Conservation (phyloP, 2,797 vertebrate genomes). For the Acomys russatus region DNA sequence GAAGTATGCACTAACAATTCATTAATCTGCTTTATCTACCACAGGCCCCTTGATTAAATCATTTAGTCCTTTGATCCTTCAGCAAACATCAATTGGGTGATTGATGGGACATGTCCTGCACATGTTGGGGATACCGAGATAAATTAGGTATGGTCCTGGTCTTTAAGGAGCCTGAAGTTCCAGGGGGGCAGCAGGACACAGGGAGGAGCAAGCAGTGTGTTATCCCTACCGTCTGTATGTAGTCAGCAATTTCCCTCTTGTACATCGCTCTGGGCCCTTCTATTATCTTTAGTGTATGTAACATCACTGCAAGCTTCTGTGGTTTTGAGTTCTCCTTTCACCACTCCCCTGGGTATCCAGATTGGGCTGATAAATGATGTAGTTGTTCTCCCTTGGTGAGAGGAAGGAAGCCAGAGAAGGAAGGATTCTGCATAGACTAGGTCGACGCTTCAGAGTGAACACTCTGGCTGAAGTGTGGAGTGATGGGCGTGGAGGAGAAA, state of each 20-base stretch:
- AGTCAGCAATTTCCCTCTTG: neutral
- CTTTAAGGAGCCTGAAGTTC: neutral
- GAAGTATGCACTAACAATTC: neutral
- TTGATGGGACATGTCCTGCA: neutral
- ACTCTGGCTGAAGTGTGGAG: neutral
- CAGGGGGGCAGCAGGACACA: neutral
- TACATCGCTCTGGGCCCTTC: neutral
- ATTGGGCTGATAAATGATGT: neutral
- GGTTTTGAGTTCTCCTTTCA: slow-evolving; percentile 13
- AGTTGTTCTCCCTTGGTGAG: neutral
- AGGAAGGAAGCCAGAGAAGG: neutral
- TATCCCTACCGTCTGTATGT: neutral
- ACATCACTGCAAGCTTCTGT: neutral
- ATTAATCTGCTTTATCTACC: neutral
- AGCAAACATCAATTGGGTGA: neutral
- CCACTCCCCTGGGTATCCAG: neutral
- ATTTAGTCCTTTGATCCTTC: slow-evolving; percentile 44
- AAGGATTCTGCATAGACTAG: neutral
- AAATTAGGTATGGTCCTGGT: neutral
- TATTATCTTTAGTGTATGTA: slow-evolving; percentile 48
- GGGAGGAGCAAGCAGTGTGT: slow-evolving; percentile 6
- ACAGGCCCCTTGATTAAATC: neutral
- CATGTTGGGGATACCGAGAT: neutral
- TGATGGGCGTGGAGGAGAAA: neutral
- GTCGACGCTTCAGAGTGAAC: neutral